Evolutionary conservation across 2,113 vertebrate genomes (phyloP).

Genomic region (Toxotes chatareus): DNA sequence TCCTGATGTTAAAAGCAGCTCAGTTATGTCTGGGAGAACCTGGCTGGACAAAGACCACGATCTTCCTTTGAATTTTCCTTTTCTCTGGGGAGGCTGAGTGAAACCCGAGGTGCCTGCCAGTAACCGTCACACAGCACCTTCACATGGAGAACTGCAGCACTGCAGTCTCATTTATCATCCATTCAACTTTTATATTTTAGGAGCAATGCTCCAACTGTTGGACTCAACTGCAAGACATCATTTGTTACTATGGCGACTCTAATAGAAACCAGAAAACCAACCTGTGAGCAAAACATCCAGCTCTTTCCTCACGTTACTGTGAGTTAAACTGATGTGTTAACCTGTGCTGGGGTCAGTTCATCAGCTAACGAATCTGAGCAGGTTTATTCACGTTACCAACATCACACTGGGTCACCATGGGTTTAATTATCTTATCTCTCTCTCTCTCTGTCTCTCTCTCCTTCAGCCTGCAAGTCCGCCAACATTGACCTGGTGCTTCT

Average conservation of each 20-base stretch:
- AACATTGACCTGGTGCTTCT: slow-evolving; percentile 94
- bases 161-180: not conserved
- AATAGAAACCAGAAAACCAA: not conserved
- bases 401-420: no score
- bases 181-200: not conserved
- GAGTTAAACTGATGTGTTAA: not conserved
- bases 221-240: not conserved
- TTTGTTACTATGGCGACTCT: not conserved
- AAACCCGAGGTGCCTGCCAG: not conserved
- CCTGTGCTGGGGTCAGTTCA: not conserved
- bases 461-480: slow-evolving; percentile 89
- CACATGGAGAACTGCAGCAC: not conserved
- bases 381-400: no score
- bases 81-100: slow-evolving; percentile 8
- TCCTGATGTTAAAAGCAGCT: slow-evolving; percentile 54
- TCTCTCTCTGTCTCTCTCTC: not conserved
- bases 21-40: slow-evolving; percentile 33
- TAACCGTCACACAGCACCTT: not conserved
- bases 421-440: not conserved
- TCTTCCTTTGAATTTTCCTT: not conserved
- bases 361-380: no score
- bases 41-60: not conserved
- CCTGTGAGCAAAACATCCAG: not conserved
- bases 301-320: not conserved
- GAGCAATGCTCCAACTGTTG: not conserved